Conservation (phyloP, 2,113 vertebrate species). For the Eleginops maclovinus region DNA sequence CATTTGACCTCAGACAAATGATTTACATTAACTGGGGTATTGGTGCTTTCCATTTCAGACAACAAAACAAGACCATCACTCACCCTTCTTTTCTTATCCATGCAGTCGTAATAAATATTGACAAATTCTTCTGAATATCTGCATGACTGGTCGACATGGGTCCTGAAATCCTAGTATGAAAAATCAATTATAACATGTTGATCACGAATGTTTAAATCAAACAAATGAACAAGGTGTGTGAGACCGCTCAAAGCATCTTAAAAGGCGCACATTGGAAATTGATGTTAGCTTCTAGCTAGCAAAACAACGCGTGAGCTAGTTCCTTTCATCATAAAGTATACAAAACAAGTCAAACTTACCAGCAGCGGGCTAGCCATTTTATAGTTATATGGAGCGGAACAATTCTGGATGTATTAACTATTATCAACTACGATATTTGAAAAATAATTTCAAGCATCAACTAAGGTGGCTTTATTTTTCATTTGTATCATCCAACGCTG, state of each 20-base stretch:
- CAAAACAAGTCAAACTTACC: slow-evolving; percentile 49
- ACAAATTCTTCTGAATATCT: slow-evolving; percentile 97
- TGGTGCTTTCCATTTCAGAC: background rate
- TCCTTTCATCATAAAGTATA: background rate
- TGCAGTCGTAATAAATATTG: slow-evolving; percentile 96
- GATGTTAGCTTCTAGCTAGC: background rate
- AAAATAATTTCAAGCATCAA: too few species aligned
- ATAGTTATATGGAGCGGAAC: background rate
- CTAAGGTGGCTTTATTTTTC: background rate
- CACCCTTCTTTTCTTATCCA: slow-evolving; percentile 96
- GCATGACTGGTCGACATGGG: slow-evolving; percentile 93
- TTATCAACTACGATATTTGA: rapidly evolving
- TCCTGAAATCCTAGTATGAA: slow-evolving; percentile 90
- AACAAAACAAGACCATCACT: slow-evolving; percentile 31
- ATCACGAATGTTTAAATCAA: background rate
- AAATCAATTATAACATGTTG: background rate
- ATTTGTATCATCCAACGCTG: background rate
- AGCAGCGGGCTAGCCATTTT: slow-evolving; percentile 64
- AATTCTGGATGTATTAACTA: background rate
- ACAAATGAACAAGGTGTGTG: background rate
- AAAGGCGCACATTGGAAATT: background rate
- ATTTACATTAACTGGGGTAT: background rate
- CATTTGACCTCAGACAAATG: background rate
- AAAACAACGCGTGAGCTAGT: background rate
- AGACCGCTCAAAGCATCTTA: background rate